Evolutionary conservation across 64 coral and sea anemone genomes (phyloP).

Genomic region (Pachyseris speciosa): DNA sequence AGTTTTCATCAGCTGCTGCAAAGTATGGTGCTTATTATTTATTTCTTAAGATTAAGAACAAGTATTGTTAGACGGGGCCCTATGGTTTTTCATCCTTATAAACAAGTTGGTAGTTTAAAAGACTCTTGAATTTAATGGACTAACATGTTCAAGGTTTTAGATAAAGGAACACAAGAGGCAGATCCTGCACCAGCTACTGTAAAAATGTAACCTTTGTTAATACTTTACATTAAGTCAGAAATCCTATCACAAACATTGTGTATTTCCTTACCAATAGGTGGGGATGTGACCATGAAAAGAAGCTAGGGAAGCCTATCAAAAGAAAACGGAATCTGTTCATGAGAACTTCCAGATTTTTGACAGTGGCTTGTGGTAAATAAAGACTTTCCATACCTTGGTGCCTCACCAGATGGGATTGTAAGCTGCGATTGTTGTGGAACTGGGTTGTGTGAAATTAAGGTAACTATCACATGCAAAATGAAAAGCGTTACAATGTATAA

Average conservation of each 20-base stretch:
- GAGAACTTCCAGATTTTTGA: constrained; percentile 52
- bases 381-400: constrained; percentile 62
- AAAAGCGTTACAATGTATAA: background rate
- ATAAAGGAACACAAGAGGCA: no score
- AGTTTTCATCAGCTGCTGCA: constrained; percentile 64
- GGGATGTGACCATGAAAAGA: constrained; percentile 66
- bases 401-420: constrained; percentile 76
- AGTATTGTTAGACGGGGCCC: no score
- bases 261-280: constrained; percentile 8
- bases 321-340: constrained; percentile 29
- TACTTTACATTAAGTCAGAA: no score
- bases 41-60: no score
- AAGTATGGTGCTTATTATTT: constrained; percentile 20
- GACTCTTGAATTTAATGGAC: no score
- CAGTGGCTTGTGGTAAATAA: constrained; percentile 58
- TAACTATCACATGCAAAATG: background rate
- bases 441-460: constrained; percentile 47
- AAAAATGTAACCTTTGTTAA: no score
- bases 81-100: no score
- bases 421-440: constrained; percentile 65
- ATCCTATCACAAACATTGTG: background rate
- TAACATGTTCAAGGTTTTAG: no score
- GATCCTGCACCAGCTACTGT: no score
- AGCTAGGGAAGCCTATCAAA: constrained; percentile 60
- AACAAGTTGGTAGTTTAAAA: no score